These are phyloP conservation scores for Champsocephalus gunnari DNA, from an alignment of 2,797 vertebrate species.

Conservation along the genomic window DNA sequence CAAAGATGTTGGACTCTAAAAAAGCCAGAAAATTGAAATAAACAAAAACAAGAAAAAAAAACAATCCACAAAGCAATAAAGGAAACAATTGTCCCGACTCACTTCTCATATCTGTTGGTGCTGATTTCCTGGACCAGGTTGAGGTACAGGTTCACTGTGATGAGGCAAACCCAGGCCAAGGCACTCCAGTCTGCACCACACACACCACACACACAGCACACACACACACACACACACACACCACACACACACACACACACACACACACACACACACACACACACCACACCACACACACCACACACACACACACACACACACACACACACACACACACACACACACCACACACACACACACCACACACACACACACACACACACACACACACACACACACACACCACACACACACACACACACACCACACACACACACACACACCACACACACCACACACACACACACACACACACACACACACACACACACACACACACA, in stretches of 20 bases:
- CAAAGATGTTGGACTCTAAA: no score
- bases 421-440: no score
- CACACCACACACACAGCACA: no score
- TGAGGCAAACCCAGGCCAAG: conserved; percentile 87
- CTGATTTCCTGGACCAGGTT: conserved; percentile 85
- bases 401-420: no score
- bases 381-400: no score
- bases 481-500: conserved; percentile 39
- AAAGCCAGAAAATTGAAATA: not conserved
- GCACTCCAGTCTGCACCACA: conserved; percentile 88
- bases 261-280: no score
- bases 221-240: conserved; percentile 39
- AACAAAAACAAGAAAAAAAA: not conserved
- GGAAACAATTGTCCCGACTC: conserved; percentile 58
- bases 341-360: conserved; percentile 23
- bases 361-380: conserved; percentile 39
- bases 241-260: no score
- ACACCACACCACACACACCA: no score
- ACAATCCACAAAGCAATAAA: not conserved
- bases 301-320: no score
- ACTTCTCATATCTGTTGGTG: conserved; percentile 80
- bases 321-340: no score
- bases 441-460: no score
- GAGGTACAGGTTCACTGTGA: conserved; percentile 85
- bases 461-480: conserved; percentile 7